Base-by-base conservation (phyloP, 2,113 vertebrate species). In the Gnathonemus echidnorhynchus region DNA sequence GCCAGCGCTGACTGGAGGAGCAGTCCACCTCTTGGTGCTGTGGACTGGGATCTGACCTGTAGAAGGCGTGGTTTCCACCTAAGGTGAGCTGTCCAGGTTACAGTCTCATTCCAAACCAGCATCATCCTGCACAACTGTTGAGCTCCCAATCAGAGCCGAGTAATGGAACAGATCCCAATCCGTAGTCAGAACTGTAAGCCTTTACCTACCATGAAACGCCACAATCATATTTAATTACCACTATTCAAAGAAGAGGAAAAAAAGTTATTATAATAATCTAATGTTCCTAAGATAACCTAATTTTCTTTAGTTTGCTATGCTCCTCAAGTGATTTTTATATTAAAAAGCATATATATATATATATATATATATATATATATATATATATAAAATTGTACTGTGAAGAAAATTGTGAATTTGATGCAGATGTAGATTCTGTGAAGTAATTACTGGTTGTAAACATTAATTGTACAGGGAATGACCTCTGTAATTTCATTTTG, bases 371-470 rank as follows among this genome's bases (percentile, higher is more conserved):
- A 56, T 86, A 46, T 86, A 62, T 66, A 39, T 39, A 53, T 86
- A 46, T 86, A 62, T 66, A 39, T 42, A 56, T 87, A 48, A 87
- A 46, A 87, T 87, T 90, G 5, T 80, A 80, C 35, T 42, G 35
- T 80, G 35, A 80, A 85, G 83, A 85, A 45, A 85, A 85, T 88
- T 46, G 58, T 21, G 5, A 74, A 31, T 49, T 70, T 70, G 45
- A 70, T 88, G 42, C 45, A 74, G 86, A 87, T 70, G 45, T 70
- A 74, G 83, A 70, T 70, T 74, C 15, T 77, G 42, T 48, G 15
- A 90, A 70, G 85, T 87, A 50, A 70, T 88, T 62, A 77, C 62
- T 53, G 48, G 45, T 50, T 87, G 89, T 90, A 90, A 87, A 90
- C 89, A 27, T 87, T 86, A 90, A 86, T 90, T 53, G 48, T 88